Base-by-base conservation (phyloP, 23 tunicate genomes). In the Halocynthia aurantium region DNA sequence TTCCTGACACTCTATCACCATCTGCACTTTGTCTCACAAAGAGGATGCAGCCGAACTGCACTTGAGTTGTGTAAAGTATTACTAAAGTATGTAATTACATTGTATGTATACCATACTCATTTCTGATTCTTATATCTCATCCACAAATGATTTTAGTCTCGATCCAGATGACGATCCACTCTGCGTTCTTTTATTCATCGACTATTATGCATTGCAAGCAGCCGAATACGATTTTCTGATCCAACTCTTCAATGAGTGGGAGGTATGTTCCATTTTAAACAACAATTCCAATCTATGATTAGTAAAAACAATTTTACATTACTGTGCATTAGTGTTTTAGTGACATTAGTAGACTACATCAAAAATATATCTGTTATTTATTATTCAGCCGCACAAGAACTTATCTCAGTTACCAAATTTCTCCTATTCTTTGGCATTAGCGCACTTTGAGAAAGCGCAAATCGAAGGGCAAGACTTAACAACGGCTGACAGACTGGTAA, bases 111-210 rank as follows among this genome's bases (percentile, higher is more conserved):
- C 6, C 2, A 49, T 1, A 12, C 13, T 4, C 18, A 13, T 72
- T 50, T 51, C 13, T 72, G 15, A 19, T 12, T 50, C 4, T 50
- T 72, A 13, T 49, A 13, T 17, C 17, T 15, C 21, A 61, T 12
- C 13, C 22, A 17, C 1, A 2, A 11, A 76, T 61, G 51, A 22
- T 61, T 80, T 58, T 62, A 91, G 97, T 53, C 73, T 91, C 9
- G 97, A 91, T 60, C 86, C 97, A 55, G 82, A 85, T 13, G 85
- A 84, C 50, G 97, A 91, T 77, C 97, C 97, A 6, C 84, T 91
- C 6, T 76, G 91, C 49, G 75, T 58, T 67, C 40, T 82, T 53
- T 63, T 91, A 11, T 55, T 81, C 13, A 49, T 91, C 22, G 97
- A 91, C 61, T 73, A 76, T 51, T 91, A 81, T 58, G 88, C 91